These are phyloP conservation scores for Molossus alvarezi DNA, from an alignment of 2,797 vertebrate species.

Conservation along the genomic window DNA sequence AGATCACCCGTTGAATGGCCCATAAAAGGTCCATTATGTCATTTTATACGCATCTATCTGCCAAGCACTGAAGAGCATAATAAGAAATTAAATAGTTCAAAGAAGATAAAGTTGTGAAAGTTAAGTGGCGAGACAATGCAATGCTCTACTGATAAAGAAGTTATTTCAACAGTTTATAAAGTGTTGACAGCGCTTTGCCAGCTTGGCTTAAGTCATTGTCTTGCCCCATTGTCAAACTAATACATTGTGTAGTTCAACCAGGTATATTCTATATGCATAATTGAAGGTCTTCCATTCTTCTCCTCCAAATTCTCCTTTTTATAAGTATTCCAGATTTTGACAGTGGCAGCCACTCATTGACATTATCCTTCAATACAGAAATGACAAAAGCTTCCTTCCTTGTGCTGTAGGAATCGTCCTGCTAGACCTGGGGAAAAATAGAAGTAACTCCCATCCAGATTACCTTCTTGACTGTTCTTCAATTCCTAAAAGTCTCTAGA, in stretches of 20 bases:
- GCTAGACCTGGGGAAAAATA: not conserved
- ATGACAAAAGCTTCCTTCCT: not conserved
- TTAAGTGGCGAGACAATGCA: slow-evolving; percentile 78
- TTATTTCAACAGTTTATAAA: slow-evolving; percentile 79
- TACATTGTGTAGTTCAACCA: not conserved
- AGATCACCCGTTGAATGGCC: slow-evolving; percentile 82
- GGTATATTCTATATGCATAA: not conserved
- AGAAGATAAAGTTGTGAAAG: slow-evolving; percentile 83
- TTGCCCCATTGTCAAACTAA: not conserved
- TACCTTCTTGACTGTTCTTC: not conserved
- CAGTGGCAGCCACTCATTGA: not conserved
- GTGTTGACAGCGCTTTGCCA: slow-evolving; percentile 57
- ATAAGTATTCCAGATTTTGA: not conserved
- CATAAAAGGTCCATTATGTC: slow-evolving; percentile 82
- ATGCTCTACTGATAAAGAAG: slow-evolving; percentile 76
- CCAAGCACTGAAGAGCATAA: slow-evolving; percentile 82
- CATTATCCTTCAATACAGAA: not conserved
- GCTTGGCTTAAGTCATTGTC: not conserved
- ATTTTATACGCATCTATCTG: slow-evolving; percentile 83
- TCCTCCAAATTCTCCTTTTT: slow-evolving; percentile 20
- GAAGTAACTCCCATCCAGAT: not conserved
- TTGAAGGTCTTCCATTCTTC: not conserved
- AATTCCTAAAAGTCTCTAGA: not conserved
- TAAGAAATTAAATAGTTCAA: slow-evolving; percentile 82
- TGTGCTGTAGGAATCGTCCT: not conserved